A percentile compares a stretch with the other conserved stretches of the same genome.
Evolutionary conservation across 2,888 invertebrate species (phyloP).

Genomic region (Augiades crinisus): DNA sequence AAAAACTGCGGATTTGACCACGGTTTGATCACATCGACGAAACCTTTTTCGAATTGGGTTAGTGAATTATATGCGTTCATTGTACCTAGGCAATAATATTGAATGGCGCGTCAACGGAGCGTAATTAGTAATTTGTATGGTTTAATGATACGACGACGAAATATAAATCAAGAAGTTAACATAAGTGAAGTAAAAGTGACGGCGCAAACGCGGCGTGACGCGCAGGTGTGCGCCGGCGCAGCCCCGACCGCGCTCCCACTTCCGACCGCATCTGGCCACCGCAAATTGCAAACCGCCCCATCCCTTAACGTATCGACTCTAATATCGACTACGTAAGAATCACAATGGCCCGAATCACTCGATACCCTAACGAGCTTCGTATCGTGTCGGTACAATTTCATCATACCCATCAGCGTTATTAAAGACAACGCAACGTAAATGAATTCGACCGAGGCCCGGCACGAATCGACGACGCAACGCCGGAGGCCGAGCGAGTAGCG

Average conservation of each 20-base stretch:
- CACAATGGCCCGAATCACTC: neutral
- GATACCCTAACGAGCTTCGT: slow-evolving; percentile 19
- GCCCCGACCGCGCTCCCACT: slow-evolving; percentile 48
- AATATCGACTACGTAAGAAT: neutral
- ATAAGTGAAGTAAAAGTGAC: slow-evolving; percentile 9
- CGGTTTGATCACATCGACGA: too few relatives aligned
- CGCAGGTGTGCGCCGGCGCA: slow-evolving; percentile 55
- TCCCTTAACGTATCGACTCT: slow-evolving; percentile 31
- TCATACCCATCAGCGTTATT: slow-evolving; percentile 30
- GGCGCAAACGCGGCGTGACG: slow-evolving; percentile 47
- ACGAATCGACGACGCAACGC: neutral
- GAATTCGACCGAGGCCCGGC: slow-evolving; percentile 22
- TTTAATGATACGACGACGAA: neutral
- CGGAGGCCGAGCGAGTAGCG: slow-evolving; percentile 8
- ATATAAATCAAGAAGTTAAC: slow-evolving; percentile 12
- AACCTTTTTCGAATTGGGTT: too few relatives aligned
- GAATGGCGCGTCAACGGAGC: too few relatives aligned
- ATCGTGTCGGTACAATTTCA: slow-evolving; percentile 48
- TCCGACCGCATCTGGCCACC: slow-evolving; percentile 50
- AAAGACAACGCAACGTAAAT: slow-evolving; percentile 14
- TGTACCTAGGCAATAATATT: too few relatives aligned
- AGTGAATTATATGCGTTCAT: too few relatives aligned
- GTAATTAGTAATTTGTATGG: neutral
- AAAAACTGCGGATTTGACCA: too few relatives aligned
- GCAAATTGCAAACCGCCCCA: slow-evolving; percentile 44